Conservation (phyloP, 2,113 vertebrate genomes). For the Synodontis membranacea region DNA sequence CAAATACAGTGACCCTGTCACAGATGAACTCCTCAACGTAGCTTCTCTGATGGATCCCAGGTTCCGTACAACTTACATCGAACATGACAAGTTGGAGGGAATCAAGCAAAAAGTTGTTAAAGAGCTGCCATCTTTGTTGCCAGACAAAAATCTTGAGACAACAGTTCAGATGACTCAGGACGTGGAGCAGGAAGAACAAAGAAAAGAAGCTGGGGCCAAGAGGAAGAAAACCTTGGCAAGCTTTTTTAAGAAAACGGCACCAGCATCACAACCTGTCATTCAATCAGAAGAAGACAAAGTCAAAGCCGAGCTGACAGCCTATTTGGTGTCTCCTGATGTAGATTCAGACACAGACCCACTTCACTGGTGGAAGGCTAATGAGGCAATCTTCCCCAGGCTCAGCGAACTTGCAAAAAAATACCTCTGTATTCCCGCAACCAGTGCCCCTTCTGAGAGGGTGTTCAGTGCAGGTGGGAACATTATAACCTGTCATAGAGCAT, state of each 20-base stretch:
- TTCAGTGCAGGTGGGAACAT: slow-evolving; percentile 13
- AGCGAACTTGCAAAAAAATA: slow-evolving; percentile 17
- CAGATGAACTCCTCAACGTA: background rate
- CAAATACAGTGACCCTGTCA: background rate
- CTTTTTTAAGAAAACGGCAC: too few species aligned
- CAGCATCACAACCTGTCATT: too few species aligned
- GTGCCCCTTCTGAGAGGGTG: background rate
- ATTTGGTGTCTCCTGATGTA: too few species aligned
- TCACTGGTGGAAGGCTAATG: background rate
- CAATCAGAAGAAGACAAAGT: too few species aligned
- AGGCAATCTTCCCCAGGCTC: background rate
- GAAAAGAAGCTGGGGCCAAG: background rate
- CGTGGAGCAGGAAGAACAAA: background rate
- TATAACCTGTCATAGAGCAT: background rate
- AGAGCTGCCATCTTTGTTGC: background rate
- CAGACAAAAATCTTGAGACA: background rate
- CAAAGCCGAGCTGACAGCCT: too few species aligned
- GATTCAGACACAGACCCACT: too few species aligned
- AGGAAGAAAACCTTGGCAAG: background rate
- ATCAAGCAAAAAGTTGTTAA: background rate
- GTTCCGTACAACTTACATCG: background rate
- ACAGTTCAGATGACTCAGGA: background rate
- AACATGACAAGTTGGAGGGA: background rate
- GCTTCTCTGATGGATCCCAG: background rate
- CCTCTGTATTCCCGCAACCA: slow-evolving; percentile 8